Evolutionary conservation across 2,888 invertebrate species (phyloP).

Genomic region (Argynnis bischoffii): DNA sequence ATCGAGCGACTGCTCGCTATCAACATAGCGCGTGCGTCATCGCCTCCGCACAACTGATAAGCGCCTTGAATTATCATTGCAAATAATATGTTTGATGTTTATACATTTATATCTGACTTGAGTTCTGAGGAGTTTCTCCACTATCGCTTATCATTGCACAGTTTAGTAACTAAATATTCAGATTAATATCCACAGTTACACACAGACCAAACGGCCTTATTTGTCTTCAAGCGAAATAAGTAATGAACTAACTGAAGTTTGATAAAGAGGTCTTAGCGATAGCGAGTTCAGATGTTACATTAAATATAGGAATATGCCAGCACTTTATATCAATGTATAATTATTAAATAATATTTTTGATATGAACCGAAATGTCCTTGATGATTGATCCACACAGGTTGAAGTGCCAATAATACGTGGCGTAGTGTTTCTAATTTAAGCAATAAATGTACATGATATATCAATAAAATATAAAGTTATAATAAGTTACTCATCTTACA

Average conservation of each 20-base stretch:
- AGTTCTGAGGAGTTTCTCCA: constrained; percentile 63
- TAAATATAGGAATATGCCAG: constrained; percentile 72
- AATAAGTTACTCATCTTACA: no score
- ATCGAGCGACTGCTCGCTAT: constrained; percentile 60
- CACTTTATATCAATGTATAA: neutral
- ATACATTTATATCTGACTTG: constrained; percentile 65
- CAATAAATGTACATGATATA: no score
- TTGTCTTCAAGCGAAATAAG: constrained; percentile 54
- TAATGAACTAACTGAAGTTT: constrained; percentile 46
- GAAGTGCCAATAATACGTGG: no score
- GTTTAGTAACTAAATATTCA: constrained; percentile 52
- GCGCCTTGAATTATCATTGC: constrained; percentile 79
- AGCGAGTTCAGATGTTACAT: constrained; percentile 74
- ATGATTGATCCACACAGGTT: neutral
- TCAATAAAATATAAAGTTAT: no score
- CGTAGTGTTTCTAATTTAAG: no score
- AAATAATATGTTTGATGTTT: constrained; percentile 77
- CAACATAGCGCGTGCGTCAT: constrained; percentile 76
- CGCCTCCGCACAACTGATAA: constrained; percentile 77
- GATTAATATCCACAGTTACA: constrained; percentile 52
- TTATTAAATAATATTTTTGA: constrained; percentile 2
- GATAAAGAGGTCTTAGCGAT: constrained; percentile 77
- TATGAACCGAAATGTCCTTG: neutral
- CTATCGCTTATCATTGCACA: constrained; percentile 57
- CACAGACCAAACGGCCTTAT: constrained; percentile 53